phyloP scores from a whole-genome alignment of 2,888 invertebrate genomes.

The Melitaea athalia region DNA sequence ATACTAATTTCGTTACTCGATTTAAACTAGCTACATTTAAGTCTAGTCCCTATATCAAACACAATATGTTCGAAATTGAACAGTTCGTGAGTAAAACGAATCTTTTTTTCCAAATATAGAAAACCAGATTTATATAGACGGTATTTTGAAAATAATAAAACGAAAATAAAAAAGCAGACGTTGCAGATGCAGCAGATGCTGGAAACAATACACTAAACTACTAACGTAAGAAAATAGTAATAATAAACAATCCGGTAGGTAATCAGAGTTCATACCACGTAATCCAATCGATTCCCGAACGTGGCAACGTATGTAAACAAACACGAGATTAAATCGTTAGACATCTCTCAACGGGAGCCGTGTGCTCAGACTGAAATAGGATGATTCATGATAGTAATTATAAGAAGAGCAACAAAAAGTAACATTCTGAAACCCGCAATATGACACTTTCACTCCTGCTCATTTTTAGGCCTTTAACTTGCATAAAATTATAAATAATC shows the following conservation, averaged over 20 bases:
- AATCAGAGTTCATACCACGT: slow-evolving; percentile 29
- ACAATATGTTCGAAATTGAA: no score
- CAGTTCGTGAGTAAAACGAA: no score
- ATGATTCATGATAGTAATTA: neutral
- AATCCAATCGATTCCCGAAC: slow-evolving; percentile 21
- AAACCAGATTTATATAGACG: neutral
- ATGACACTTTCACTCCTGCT: no score
- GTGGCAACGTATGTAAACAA: slow-evolving; percentile 22
- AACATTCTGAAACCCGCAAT: no score
- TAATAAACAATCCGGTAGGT: slow-evolving; percentile 27
- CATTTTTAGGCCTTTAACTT: no score
- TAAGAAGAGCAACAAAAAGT: neutral
- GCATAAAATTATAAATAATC: no score
- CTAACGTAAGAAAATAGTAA: slow-evolving; percentile 15
- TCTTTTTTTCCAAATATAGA: no score
- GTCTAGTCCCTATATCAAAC: no score
- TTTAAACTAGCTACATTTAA: neutral
- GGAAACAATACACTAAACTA: neutral
- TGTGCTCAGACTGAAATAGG: neutral
- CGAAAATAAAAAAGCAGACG: neutral
- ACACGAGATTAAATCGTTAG: slow-evolving; percentile 23
- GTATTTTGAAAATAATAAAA: slow-evolving; percentile 1
- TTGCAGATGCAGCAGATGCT: neutral
- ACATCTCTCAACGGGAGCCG: slow-evolving; percentile 6
- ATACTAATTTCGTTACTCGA: neutral